These are phyloP conservation scores for Drosophila kepulauana DNA, from an alignment of 1,140 invertebrate species.

Conservation along the genomic window DNA sequence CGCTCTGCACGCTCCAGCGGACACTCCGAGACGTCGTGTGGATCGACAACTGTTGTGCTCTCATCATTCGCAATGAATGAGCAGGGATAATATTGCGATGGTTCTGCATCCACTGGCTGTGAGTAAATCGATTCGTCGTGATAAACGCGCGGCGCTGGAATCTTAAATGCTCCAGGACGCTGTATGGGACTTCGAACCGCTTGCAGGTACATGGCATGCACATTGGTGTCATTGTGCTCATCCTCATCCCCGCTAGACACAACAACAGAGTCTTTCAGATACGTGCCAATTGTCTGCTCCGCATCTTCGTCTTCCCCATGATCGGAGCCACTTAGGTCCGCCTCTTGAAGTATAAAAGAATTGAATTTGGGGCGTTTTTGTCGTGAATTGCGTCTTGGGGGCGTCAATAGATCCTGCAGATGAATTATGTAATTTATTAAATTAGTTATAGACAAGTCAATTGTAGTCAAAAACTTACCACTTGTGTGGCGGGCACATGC, in stretches of 20 bases:
- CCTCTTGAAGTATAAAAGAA: conserved; percentile 87
- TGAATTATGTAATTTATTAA: background rate
- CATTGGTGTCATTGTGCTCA: conserved; percentile 81
- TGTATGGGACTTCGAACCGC: conserved; percentile 85
- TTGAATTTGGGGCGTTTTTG: conserved; percentile 67
- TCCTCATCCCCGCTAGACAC: conserved; percentile 85
- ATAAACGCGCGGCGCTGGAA: conserved; percentile 61
- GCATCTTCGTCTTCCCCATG: conserved; percentile 68
- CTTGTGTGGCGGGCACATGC: conserved; percentile 62
- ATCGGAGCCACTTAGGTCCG: conserved; percentile 85
- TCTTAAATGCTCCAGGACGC: conserved; percentile 74
- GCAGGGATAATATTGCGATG: conserved; percentile 68
- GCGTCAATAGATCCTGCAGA: conserved; percentile 25
- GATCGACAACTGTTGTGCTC: background rate
- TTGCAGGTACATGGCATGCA: conserved; percentile 87
- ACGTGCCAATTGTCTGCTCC: conserved; percentile 61
- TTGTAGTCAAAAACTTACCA: conserved; percentile 35
- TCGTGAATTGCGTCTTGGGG: conserved; percentile 14
- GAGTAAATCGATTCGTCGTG: conserved; percentile 76
- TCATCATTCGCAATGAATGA: conserved; percentile 74
- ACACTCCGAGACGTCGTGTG: conserved; percentile 58
- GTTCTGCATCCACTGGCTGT: conserved; percentile 57
- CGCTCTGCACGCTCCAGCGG: conserved; percentile 79
- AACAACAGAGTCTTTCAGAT: conserved; percentile 71
- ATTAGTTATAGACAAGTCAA: background rate